Evolutionary conservation across 2,797 vertebrate species (phyloP).

Genomic region (Crypturellus tataupa): DNA sequence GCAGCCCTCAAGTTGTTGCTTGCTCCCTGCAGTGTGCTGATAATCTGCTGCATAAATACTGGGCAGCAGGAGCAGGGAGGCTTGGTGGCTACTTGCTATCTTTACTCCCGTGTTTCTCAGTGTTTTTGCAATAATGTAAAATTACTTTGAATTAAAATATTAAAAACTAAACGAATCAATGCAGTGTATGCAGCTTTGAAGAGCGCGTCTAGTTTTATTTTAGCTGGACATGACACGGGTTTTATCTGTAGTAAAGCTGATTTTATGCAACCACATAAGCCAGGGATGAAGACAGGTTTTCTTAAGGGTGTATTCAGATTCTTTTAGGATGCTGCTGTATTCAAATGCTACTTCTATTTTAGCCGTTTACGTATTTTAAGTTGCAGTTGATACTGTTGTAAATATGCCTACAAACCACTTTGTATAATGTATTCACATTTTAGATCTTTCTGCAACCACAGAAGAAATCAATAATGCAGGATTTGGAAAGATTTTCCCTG

Average conservation of each 20-base stretch:
- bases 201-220: neutral
- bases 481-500: conserved; percentile 95
- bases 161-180: neutral
- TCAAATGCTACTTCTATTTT: neutral
- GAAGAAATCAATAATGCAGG: conserved; percentile 80
- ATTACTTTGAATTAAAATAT: neutral
- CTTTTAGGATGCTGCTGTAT: neutral
- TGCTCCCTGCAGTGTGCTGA: neutral
- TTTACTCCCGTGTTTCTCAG: neutral
- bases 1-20: neutral
- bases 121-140: neutral
- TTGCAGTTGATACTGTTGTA: neutral
- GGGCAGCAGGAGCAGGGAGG: neutral
- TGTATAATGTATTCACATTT: neutral
- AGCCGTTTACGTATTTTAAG: neutral
- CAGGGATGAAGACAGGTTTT: neutral
- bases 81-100: neutral
- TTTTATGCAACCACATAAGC: neutral
- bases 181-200: neutral
- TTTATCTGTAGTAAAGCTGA: neutral
- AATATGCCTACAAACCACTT: neutral
- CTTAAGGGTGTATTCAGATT: neutral
- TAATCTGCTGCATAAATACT: neutral
- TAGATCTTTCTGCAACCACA: conserved; percentile 54
- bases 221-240: neutral